phyloP scores from a whole-genome alignment of 2,888 invertebrate genomes.

The Scrobipalpa atriplicella region DNA sequence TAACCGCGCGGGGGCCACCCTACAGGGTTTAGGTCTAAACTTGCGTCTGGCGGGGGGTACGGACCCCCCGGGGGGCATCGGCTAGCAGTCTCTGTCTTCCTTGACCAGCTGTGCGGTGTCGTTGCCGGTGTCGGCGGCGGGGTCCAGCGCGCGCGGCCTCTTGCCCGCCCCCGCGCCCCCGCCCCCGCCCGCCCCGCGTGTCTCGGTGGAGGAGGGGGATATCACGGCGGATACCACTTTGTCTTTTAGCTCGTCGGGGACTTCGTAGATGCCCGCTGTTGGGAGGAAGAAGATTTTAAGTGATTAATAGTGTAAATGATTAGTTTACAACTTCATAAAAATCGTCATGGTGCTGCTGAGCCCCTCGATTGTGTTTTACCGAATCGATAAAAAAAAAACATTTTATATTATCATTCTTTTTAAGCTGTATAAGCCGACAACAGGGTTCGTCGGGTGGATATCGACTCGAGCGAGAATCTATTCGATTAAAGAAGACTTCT shows the following conservation, averaged over 20 bases:
- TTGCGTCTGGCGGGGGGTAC: conserved; percentile 34
- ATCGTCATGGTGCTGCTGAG: background rate
- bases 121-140: conserved; percentile 93
- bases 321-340: too few species aligned
- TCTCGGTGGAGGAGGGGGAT: conserved; percentile 91
- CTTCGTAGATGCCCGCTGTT: conserved; percentile 91
- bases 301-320: too few species aligned
- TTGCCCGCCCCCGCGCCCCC: conserved; percentile 68
- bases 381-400: too few species aligned
- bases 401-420: too few species aligned
- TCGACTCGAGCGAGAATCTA: background rate
- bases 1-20: background rate
- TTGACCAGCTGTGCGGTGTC: conserved; percentile 95
- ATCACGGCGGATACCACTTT: conserved; percentile 89
- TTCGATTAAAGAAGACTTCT: background rate
- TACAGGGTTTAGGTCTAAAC: conserved; percentile 25
- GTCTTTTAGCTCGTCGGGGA: conserved; percentile 89
- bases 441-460: too few species aligned
- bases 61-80: conserved; percentile 20
- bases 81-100: conserved; percentile 88
- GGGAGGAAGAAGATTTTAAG: conserved; percentile 34
- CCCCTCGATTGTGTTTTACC: too few species aligned
- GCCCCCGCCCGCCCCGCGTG: conserved; percentile 87
- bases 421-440: too few species aligned
- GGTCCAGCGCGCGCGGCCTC: conserved; percentile 90